phyloP scores from a whole-genome alignment of 2,113 vertebrate genomes.

The Sceloporus undulatus region DNA sequence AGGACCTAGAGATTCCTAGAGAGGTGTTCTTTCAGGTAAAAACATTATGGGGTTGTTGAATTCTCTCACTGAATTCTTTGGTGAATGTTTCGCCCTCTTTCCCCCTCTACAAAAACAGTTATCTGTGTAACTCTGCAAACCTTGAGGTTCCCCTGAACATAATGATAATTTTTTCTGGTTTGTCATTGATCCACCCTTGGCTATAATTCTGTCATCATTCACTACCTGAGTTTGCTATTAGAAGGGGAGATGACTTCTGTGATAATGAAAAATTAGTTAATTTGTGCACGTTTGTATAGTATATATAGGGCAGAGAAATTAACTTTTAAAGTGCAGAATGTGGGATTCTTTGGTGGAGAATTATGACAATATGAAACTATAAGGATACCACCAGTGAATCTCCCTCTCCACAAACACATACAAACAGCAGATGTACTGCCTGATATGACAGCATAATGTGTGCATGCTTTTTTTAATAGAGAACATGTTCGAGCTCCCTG shows the following conservation, averaged over 20 bases:
- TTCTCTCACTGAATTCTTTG: too few species aligned
- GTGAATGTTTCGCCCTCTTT: too few species aligned
- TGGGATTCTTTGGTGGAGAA: not conserved
- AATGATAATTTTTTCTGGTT: too few species aligned
- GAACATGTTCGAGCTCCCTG: not conserved
- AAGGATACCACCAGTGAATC: not conserved
- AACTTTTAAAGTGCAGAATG: not conserved
- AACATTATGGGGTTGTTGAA: too few species aligned
- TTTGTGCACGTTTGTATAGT: not conserved
- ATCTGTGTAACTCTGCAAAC: too few species aligned
- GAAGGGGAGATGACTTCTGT: not conserved
- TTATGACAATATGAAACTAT: not conserved
- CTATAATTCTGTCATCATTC: too few species aligned
- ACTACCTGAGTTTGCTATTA: not conserved
- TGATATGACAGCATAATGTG: not conserved
- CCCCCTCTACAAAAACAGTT: too few species aligned
- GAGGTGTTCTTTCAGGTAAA: too few species aligned
- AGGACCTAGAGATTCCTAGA: too few species aligned
- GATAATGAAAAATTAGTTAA: not conserved
- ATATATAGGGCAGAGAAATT: not conserved
- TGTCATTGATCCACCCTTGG: too few species aligned
- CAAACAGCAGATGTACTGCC: not conserved
- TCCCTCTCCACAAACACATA: not conserved
- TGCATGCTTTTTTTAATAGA: not conserved
- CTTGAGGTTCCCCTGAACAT: too few species aligned